Evolutionary conservation across 2,888 invertebrate genomes (phyloP).

Genomic region (Xylota sylvarum): DNA sequence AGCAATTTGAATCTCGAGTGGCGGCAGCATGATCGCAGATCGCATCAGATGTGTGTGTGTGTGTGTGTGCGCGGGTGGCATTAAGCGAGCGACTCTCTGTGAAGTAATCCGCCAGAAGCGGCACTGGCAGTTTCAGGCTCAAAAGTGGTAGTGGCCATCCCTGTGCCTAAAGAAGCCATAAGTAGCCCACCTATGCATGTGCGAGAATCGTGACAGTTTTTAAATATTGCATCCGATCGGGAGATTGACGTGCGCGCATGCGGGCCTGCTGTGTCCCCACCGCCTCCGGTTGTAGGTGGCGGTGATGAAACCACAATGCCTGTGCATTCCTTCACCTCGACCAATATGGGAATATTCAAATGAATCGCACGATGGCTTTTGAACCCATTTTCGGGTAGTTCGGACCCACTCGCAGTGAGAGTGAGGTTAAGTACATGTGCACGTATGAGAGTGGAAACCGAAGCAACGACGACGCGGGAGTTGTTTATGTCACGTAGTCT

Average conservation of each 20-base stretch:
- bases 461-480: constrained; percentile 60
- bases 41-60: constrained; percentile 21
- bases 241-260: constrained; percentile 72
- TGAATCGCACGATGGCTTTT: constrained; percentile 71
- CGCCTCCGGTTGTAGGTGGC: constrained; percentile 16
- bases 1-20: constrained; percentile 65
- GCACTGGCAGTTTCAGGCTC: constrained; percentile 13
- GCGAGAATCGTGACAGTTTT: constrained; percentile 77
- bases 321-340: constrained; percentile 37
- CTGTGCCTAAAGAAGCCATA: constrained; percentile 62
- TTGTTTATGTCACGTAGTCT: constrained; percentile 76
- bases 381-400: constrained; percentile 68
- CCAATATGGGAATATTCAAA: constrained; percentile 72
- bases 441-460: constrained; percentile 48
- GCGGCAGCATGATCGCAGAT: constrained; percentile 26
- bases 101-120: constrained; percentile 61
- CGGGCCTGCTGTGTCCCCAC: constrained; percentile 24
- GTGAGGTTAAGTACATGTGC: constrained; percentile 75
- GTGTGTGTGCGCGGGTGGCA: constrained; percentile 59
- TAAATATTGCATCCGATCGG: constrained; percentile 74
- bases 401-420: constrained; percentile 56
- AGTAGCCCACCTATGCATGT: constrained; percentile 62
- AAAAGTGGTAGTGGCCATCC: constrained; percentile 52
- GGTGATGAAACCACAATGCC: constrained; percentile 55
- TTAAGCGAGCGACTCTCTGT: constrained; percentile 49